Conservation (phyloP, 2,888 invertebrate species). For the Limnephilus lunatus region DNA sequence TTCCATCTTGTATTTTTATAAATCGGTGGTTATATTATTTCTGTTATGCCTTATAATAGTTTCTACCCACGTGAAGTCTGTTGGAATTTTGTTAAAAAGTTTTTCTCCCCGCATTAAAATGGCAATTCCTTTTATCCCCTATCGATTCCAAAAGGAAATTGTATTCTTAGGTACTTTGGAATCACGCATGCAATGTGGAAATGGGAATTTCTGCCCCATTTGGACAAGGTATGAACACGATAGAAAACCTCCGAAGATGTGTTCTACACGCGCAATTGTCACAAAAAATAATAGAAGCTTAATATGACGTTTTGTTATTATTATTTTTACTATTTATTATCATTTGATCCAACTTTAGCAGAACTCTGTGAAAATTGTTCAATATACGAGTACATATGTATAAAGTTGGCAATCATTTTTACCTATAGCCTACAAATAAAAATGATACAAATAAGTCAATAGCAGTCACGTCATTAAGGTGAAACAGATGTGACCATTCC, state of each 20-base stretch:
- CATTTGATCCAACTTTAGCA: neutral
- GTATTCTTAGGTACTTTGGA: neutral
- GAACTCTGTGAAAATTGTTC: too few relatives aligned
- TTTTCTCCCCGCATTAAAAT: conserved; percentile 19
- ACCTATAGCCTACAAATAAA: too few relatives aligned
- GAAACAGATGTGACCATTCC: too few relatives aligned
- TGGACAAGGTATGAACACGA: conserved; percentile 11
- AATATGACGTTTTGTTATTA: neutral
- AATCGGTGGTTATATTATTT: neutral
- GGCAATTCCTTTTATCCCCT: conserved; percentile 34
- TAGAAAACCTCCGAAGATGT: neutral
- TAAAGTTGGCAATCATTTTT: too few relatives aligned
- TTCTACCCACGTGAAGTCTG: neutral
- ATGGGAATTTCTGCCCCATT: neutral
- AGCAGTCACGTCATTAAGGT: too few relatives aligned
- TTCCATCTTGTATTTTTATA: neutral
- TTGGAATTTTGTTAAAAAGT: conserved; percentile 10
- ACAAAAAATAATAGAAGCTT: neutral
- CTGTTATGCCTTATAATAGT: neutral
- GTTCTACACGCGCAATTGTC: neutral
- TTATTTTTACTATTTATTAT: neutral
- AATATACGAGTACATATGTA: too few relatives aligned
- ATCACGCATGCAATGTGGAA: conserved; percentile 33
- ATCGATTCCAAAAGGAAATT: conserved; percentile 10
- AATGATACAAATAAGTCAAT: too few relatives aligned